phyloP scores from a whole-genome alignment of 92 coral and sea anemone species.

The Porites cylindrica region DNA sequence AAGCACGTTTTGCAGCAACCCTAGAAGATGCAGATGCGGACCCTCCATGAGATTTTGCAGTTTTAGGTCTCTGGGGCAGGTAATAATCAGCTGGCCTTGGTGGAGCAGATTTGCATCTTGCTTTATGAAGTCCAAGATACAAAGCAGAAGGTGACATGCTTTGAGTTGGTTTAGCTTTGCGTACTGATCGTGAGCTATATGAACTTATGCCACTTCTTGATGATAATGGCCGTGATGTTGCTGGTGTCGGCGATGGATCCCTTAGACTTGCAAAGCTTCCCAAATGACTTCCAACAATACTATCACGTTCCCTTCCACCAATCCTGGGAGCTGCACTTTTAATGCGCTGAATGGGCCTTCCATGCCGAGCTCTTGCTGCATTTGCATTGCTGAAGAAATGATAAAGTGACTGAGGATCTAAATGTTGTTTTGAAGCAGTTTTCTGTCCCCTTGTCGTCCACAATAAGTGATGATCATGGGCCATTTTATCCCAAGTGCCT shows the following conservation, averaged over 20 bases:
- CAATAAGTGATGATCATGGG: conserved; percentile 54
- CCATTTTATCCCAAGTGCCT: conserved; percentile 14
- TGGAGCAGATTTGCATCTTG: conserved; percentile 91
- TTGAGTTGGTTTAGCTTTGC: conserved; percentile 3
- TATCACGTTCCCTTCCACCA: conserved; percentile 4
- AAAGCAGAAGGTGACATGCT: conserved; percentile 64
- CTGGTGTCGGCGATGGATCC: conserved; percentile 88
- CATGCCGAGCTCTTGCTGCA: conserved; percentile 11
- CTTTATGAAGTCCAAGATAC: conserved; percentile 62
- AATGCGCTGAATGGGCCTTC: conserved; percentile 44
- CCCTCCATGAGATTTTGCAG: conserved; percentile 47
- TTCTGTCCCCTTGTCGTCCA: conserved; percentile 76
- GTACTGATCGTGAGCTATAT: conserved; percentile 11
- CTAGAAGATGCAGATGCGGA: conserved; percentile 47
- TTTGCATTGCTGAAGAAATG: conserved; percentile 60
- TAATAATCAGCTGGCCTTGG: conserved; percentile 56
- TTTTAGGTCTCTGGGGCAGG: conserved; percentile 60
- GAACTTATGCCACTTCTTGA: conserved; percentile 78
- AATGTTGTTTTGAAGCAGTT: conserved; percentile 22
- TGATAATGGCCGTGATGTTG: conserved; percentile 82
- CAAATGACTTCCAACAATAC: conserved; percentile 46
- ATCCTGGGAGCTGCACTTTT: conserved; percentile 78
- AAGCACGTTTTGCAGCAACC: conserved; percentile 85
- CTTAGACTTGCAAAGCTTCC: conserved; percentile 43
- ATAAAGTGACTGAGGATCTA: conserved; percentile 76